Evolutionary conservation across 2,888 invertebrate genomes (phyloP), one percentile per base, ranked within the genome.

Genomic region (Leptopilina syphax): DNA sequence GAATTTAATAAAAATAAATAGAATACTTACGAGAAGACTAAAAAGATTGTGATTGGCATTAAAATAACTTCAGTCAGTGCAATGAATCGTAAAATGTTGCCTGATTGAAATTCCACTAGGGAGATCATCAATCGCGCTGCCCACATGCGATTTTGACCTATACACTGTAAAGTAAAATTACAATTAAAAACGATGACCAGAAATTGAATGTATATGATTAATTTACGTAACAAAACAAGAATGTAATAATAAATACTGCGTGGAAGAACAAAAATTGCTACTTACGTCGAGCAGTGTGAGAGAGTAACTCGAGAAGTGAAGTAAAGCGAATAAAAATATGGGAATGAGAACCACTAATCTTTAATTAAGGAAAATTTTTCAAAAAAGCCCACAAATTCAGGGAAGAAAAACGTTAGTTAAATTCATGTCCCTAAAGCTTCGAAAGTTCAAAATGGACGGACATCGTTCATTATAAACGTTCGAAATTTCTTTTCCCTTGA

Each of bases 61-160:
- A 98, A 94, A 82, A 98, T 94, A 86, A 99, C 98, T 93, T 99
- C 99, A 0, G 97, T 96, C 89, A 98, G 96, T 47, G 99, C 98
- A 78, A 98, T 96, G 80, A 97, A 95, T 88, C 98, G 95, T 84
- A 99, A 94, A 86, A 99, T 97, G 90, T 96, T 97, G 47, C 96
- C 93, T 77, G 98, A 97, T 92, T 98, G 97, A 90, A 96, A 96
- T 93, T 98, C 98, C 78, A 98, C 96, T 89, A 98, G 93, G 0
- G 96, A 96, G 90, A 98, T 97, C 82, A 97, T 93, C 82, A 97
- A 94, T 66, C 98, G 95, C 9, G 97, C 96, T 87, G 96, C 96
- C 96, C 97, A 97, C 95, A 97, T 95, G 0, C 97, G 96, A 91
- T 97, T 97, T 91, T 97, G 97, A n/a, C 98, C 98, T 87, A 98